Conservation (phyloP, 1,140 invertebrate species). For the Zaprionus davidi region DNA sequence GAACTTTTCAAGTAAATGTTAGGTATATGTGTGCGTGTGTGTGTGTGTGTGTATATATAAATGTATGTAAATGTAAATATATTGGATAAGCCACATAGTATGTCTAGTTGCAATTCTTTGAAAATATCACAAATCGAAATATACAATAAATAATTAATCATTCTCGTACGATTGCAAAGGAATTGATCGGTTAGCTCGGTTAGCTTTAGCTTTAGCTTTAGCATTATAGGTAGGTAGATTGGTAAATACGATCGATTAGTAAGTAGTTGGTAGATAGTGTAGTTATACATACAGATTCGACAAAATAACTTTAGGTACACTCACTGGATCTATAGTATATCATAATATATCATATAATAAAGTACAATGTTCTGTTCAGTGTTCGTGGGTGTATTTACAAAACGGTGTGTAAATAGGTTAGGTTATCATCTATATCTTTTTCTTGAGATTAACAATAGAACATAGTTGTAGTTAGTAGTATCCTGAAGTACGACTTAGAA, state of each 20-base stretch:
- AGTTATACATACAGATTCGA: conserved; percentile 15
- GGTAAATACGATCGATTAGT: conserved; percentile 19
- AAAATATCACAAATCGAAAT: conserved; percentile 83
- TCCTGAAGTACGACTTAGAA: conserved; percentile 47
- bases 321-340: conserved; percentile 48
- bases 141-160: conserved; percentile 76
- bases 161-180: conserved; percentile 65
- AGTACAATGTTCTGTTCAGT: conserved; percentile 44
- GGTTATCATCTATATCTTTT: conserved; percentile 20
- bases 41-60: conserved; percentile 14
- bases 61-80: conserved; percentile 30
- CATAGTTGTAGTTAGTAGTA: not conserved
- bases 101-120: conserved; percentile 78
- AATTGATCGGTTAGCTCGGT: conserved; percentile 60
- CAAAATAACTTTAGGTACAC: conserved; percentile 72
- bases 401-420: conserved; percentile 67
- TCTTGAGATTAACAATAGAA: conserved; percentile 6
- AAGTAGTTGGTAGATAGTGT: conserved; percentile 30
- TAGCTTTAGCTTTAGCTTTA: conserved; percentile 25
- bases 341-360: conserved; percentile 20
- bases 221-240: conserved; percentile 39
- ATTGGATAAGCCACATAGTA: conserved; percentile 77
- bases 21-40: conserved; percentile 19
- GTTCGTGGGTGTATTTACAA: conserved; percentile 65
- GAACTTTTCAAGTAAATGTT: conserved; percentile 45